Evolutionary conservation across 2,113 vertebrate species (phyloP).

Genomic region (Dermatemys mawii): DNA sequence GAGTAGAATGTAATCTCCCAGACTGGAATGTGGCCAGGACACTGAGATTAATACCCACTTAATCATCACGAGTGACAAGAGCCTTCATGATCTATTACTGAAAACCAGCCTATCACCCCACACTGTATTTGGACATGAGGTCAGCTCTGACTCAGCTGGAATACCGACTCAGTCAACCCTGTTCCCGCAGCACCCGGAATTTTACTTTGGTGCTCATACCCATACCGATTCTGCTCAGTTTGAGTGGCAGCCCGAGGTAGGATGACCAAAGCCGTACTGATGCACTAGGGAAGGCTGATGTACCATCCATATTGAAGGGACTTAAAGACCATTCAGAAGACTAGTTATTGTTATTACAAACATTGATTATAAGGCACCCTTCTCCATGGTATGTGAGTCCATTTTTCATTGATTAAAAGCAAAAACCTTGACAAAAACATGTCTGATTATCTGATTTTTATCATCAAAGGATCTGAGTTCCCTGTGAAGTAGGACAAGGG

Average conservation of each 20-base stretch:
- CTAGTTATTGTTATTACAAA: neutral
- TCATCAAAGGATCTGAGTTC: conserved; percentile 43
- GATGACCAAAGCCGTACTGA: fast-evolving
- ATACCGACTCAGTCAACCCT: neutral
- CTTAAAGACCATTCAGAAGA: neutral
- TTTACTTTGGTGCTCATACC: neutral
- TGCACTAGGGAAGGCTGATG: neutral
- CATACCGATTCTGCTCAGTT: fast-evolving
- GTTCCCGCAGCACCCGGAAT: fast-evolving
- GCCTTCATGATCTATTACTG: neutral
- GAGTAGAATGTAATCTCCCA: neutral
- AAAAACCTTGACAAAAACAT: conserved; percentile 36
- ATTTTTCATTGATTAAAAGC: conserved; percentile 3
- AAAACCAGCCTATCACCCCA: neutral
- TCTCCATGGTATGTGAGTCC: neutral
- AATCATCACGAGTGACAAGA: too few species aligned
- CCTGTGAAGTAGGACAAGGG: conserved; percentile 28
- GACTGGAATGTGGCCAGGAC: neutral
- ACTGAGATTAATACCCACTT: neutral
- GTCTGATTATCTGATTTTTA: conserved; percentile 15
- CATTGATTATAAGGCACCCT: neutral
- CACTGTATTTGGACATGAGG: neutral
- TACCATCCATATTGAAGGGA: neutral
- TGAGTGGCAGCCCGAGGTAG: neutral
- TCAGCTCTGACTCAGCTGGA: neutral